Conservation (phyloP, 2,888 invertebrate genomes). For the Cephus pulcher region DNA sequence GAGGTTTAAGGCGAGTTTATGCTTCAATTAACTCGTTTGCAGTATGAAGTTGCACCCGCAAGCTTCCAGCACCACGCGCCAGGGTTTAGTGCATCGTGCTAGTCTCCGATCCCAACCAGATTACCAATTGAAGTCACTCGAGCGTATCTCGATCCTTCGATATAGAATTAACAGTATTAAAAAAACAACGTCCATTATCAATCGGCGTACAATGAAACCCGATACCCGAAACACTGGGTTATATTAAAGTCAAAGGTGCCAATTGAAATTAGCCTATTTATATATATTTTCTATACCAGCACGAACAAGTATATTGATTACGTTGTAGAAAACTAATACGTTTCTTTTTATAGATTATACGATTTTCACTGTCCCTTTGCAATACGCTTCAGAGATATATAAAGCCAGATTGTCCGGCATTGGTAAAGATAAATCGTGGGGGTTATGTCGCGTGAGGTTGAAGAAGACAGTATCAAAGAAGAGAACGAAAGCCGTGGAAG, state of each 20-base stretch:
- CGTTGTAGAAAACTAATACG: background rate
- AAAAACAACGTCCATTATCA: background rate
- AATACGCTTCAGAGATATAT: background rate
- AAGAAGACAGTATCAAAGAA: background rate
- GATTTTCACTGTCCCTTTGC: background rate
- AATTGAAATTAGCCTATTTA: background rate
- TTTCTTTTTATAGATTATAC: background rate
- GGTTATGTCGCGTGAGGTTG: background rate
- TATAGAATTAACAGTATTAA: background rate
- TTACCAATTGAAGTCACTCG: slow-evolving; percentile 31
- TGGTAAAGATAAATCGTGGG: background rate
- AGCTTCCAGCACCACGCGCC: slow-evolving; percentile 2
- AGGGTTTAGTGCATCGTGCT: slow-evolving; percentile 8
- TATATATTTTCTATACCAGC: no score
- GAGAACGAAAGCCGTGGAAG: background rate
- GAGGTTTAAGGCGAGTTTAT: slow-evolving; percentile 55
- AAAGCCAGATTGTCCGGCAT: background rate
- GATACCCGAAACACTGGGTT: background rate
- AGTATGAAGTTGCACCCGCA: slow-evolving; percentile 42
- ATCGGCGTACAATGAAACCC: background rate
- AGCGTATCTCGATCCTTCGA: slow-evolving; percentile 11
- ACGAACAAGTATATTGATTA: background rate
- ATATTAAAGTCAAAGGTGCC: background rate
- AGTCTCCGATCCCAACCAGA: slow-evolving; percentile 27
- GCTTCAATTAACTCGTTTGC: slow-evolving; percentile 59